Conservation (phyloP, 2,888 invertebrate species). For the Hedya salicella region DNA sequence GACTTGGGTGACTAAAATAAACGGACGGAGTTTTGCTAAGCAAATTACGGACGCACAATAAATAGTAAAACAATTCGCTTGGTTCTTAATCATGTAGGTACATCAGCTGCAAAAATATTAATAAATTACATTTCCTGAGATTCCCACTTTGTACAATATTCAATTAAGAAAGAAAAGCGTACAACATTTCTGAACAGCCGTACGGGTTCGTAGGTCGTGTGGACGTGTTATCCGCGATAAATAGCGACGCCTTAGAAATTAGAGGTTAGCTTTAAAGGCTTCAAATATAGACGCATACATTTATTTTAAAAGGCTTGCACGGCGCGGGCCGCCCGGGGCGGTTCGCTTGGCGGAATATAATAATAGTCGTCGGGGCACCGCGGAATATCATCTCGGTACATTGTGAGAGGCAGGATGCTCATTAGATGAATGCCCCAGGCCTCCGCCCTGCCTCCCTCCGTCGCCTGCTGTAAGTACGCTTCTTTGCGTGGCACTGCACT, state of each 20-base stretch:
- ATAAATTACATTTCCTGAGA: no score
- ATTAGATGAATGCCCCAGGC: constrained; percentile 81
- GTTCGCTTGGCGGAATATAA: constrained; percentile 74
- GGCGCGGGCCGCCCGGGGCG: constrained; percentile 61
- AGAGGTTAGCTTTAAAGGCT: constrained; percentile 63
- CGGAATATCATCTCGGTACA: constrained; percentile 80
- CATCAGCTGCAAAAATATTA: no score
- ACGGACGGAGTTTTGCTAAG: no score
- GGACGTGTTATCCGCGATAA: constrained; percentile 15
- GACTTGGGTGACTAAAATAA: no score
- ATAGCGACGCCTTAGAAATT: constrained; percentile 56
- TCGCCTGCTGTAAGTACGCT: constrained; percentile 53
- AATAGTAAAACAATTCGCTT: no score
- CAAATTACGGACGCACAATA: no score
- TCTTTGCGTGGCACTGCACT: constrained; percentile 45
- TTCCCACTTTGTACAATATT: no score
- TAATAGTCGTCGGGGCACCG: constrained; percentile 77
- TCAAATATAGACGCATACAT: constrained; percentile 66
- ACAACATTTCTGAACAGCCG: not conserved
- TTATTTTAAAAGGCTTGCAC: constrained; percentile 76
- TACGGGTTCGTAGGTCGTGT: constrained; percentile 14
- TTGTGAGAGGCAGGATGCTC: constrained; percentile 83
- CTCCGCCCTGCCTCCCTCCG: constrained; percentile 55
- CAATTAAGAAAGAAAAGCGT: no score
- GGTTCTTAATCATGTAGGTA: no score